These are phyloP conservation scores for Drosophila longiperda DNA, from an alignment of 2,888 invertebrate genomes.

Conservation along the genomic window DNA sequence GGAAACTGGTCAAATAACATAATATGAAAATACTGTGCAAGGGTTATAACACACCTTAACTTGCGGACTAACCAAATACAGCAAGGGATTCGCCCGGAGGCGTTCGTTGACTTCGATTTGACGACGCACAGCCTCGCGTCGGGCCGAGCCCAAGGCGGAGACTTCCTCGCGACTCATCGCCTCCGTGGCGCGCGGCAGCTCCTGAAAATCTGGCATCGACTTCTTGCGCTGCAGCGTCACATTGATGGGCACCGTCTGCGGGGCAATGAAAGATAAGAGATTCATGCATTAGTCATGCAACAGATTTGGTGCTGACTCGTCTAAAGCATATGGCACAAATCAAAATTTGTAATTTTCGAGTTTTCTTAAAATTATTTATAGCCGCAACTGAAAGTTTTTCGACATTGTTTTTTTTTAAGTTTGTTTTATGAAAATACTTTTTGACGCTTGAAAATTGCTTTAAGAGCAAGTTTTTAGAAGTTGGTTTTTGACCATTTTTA, in stretches of 20 bases:
- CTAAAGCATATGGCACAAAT: neutral
- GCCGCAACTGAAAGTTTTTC: neutral
- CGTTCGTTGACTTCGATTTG: conserved; percentile 96
- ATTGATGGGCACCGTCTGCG: conserved; percentile 91
- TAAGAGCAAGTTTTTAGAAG: neutral
- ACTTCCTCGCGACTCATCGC: conserved; percentile 98
- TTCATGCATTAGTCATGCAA: conserved; percentile 13
- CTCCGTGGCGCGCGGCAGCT: conserved; percentile 91
- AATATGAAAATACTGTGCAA: neutral
- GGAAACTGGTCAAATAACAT: neutral
- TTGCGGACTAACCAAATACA: conserved; percentile 98
- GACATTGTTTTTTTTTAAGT: neutral
- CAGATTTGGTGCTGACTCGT: neutral
- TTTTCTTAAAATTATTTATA: neutral
- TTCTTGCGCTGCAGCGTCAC: conserved; percentile 96
- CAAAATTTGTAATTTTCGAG: neutral
- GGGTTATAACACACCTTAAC: conserved; percentile 94
- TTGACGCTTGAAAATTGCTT: neutral
- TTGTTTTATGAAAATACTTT: neutral
- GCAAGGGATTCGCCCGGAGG: conserved; percentile 96
- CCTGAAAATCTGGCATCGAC: conserved; percentile 97
- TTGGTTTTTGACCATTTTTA: neutral
- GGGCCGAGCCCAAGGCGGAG: conserved; percentile 95
- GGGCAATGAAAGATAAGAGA: conserved; percentile 47
- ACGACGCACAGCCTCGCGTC: conserved; percentile 96